Conservation (phyloP, 1,140 invertebrate species). For the Neomicropteryx cornuta region DNA sequence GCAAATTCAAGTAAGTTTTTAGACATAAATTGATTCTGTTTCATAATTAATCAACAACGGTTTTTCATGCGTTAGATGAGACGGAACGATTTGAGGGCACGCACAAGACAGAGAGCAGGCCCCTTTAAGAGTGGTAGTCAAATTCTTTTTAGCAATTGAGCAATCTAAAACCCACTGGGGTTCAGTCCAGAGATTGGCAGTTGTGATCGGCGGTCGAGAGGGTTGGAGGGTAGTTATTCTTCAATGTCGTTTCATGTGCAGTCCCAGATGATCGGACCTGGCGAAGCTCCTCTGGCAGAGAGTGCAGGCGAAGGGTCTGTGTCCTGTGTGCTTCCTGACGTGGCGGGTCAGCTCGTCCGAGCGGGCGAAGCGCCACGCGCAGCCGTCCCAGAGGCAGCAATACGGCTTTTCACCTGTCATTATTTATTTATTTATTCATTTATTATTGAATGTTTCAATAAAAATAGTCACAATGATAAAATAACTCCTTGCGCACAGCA, state of each 20-base stretch:
- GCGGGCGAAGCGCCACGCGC: slow-evolving; percentile 83
- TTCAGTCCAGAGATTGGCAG: too few species aligned
- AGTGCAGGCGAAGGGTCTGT: slow-evolving; percentile 83
- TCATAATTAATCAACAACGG: too few species aligned
- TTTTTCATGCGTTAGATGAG: too few species aligned
- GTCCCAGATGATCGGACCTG: slow-evolving; percentile 81
- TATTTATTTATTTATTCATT: too few species aligned
- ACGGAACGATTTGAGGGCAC: too few species aligned
- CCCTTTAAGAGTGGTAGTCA: background rate
- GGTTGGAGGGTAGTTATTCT: too few species aligned
- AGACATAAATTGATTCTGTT: too few species aligned
- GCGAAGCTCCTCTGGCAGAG: slow-evolving; percentile 81
- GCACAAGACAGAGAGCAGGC: too few species aligned
- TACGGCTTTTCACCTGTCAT: slow-evolving; percentile 89
- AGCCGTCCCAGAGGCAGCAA: slow-evolving; percentile 83
- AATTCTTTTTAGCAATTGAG: too few species aligned
- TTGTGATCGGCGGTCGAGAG: background rate
- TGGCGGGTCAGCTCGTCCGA: slow-evolving; percentile 84
- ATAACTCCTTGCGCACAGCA: background rate
- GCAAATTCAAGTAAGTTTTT: too few species aligned
- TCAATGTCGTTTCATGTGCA: slow-evolving; percentile 87
- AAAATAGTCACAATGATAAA: slow-evolving; percentile 2
- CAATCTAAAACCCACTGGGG: background rate
- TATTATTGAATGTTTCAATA: slow-evolving; percentile 17
- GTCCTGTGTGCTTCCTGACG: slow-evolving; percentile 82